Evolutionary conservation across 2,888 invertebrate species (phyloP).

Genomic region (Pyrocoelia pectoralis): DNA sequence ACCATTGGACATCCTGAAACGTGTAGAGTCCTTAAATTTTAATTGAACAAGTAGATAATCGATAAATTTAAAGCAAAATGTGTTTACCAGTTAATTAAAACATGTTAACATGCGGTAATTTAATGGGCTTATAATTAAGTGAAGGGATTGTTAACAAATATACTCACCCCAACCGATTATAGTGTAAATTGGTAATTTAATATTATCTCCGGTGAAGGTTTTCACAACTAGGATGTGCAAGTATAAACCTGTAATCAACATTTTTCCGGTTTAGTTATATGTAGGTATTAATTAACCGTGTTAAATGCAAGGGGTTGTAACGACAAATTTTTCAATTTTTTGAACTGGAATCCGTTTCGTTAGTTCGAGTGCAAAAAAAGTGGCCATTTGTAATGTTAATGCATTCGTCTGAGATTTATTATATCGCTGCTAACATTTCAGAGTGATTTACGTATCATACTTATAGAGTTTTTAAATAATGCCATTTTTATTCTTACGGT

Average conservation of each 20-base stretch:
- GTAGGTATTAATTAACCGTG: not conserved
- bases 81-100: slow-evolving; percentile 4
- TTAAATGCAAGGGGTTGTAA: no score
- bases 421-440: not conserved
- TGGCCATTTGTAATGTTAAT: not conserved
- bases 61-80: not conserved
- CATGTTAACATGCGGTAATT: not conserved
- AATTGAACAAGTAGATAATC: not conserved
- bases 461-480: no score
- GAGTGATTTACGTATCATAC: no score
- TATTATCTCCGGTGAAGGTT: slow-evolving; percentile 84
- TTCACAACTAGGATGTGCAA: slow-evolving; percentile 86
- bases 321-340: not conserved
- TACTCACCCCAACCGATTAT: slow-evolving; percentile 87
- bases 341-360: not conserved
- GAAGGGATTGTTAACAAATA: slow-evolving; percentile 5
- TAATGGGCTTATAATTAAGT: not conserved
- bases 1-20: slow-evolving; percentile 63
- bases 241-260: slow-evolving; percentile 71
- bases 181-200: slow-evolving; percentile 79
- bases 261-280: no score
- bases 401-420: not conserved
- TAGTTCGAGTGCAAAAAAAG: not conserved
- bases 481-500: no score
- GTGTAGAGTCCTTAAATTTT: slow-evolving; percentile 1